Evolutionary conservation across 2,797 vertebrate genomes (phyloP).

Genomic region (Thripadectes ignobilis): DNA sequence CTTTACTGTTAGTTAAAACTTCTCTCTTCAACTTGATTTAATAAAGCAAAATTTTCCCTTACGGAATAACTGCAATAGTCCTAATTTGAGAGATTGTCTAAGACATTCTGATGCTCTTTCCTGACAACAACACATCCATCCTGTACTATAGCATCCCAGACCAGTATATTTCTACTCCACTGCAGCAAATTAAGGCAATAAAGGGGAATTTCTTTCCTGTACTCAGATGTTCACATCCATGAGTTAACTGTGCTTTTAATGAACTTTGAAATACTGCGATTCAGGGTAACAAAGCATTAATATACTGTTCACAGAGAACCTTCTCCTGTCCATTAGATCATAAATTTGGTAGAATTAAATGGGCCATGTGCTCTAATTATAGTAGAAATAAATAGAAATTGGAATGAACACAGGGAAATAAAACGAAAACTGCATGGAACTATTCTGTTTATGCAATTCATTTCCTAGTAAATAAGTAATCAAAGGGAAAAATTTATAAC

Average conservation of each 20-base stretch:
- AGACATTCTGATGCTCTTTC: background rate
- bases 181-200: constrained; percentile 15
- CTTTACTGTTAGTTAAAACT: constrained; percentile 25
- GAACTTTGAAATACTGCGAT: background rate
- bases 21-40: constrained; percentile 18
- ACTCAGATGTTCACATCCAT: background rate
- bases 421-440: background rate
- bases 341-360: constrained; percentile 23
- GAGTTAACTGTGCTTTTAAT: background rate
- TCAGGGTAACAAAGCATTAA: background rate
- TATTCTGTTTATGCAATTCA: background rate
- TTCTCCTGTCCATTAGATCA: background rate
- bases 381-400: constrained; percentile 24
- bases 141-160: background rate
- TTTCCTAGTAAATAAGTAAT: constrained; percentile 29
- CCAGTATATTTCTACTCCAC: background rate
- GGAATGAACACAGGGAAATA: constrained; percentile 23
- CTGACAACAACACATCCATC: background rate
- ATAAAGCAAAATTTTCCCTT: constrained; percentile 16
- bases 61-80: background rate
- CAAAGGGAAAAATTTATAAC: background rate
- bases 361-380: background rate
- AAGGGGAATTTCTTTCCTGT: background rate
- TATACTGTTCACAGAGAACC: background rate
- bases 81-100: background rate